Percentiles rank a stretch among this genome's conserved stretches.
Evolutionary conservation across 2,113 vertebrate species (phyloP).

Genomic region (Myrmecophaga tridactyla): DNA sequence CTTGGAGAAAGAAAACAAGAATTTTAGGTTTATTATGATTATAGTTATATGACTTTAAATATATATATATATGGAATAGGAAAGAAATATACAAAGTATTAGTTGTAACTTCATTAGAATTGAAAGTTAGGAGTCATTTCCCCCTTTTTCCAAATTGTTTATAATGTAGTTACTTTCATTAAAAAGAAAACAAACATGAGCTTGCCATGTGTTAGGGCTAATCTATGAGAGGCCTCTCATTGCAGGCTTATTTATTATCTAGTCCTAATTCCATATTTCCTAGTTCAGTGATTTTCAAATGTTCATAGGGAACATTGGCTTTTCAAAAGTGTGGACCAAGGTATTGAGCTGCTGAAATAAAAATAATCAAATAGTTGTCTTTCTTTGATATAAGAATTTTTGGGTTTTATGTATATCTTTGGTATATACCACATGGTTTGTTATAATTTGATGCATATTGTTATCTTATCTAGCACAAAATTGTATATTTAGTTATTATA

Average conservation of each 20-base stretch:
- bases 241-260: background rate
- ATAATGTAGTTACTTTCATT: background rate
- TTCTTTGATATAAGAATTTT: background rate
- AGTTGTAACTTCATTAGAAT: slow-evolving; percentile 25
- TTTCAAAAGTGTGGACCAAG: background rate
- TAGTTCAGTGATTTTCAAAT: background rate
- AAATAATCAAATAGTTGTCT: slow-evolving; percentile 6
- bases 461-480: background rate
- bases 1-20: background rate
- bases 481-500: background rate
- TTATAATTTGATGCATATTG: background rate
- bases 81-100: background rate
- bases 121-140: background rate
- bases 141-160: slow-evolving; percentile 4
- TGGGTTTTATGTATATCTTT: background rate
- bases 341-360: slow-evolving; percentile 44
- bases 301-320: background rate
- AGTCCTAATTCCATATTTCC: background rate
- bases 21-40: background rate
- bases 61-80: background rate
- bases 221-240: background rate
- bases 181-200: background rate
- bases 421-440: background rate
- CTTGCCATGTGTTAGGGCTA: background rate
- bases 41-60: background rate